Base-by-base conservation (phyloP, 1,140 invertebrate genomes). In the Cyrtorhinus lividipennis region DNA sequence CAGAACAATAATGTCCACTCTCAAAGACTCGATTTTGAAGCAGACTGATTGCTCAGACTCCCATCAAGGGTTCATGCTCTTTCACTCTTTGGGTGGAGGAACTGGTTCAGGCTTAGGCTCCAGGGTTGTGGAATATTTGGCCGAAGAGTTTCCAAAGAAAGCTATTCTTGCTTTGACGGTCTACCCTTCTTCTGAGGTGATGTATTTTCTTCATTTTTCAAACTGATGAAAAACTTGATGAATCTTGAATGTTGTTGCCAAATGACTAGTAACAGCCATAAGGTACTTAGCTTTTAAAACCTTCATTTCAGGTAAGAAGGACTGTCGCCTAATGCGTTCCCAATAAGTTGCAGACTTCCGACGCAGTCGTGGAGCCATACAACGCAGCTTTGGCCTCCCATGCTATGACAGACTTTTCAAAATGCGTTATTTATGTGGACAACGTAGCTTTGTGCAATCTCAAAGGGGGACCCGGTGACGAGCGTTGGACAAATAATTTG, bases 21-120 rank as follows among this genome's bases (percentile, higher is more conserved):
- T 72, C 24, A 25, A 73, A 57, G 75, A 77, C 56, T 65, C 72
- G 60, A 70, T 75, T 53, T 66, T 70, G n/a, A 70, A 69, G 66
- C 65, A 74, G 0, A 64, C 72, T 0, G 73, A 75, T 56, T 64
- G 68, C 46, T 80, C 78, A 66, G 76, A 80, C 77, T 58, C 73
- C 83, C 23, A 62, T 13, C 26, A 63, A 23, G 87, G 87, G 0
- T 90, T 91, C 73, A 79, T 91, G 38, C 75, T 90, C 12, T 90
- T 88, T 72, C 85, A 88, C 72, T 85, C 83, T 38, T 89, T 88
- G 68, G 88, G 88, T 26, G 88, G 87, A 23, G 87, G 87, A 38
- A 90, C 87, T 27, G 86, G 86, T 1, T 90, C 87, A 13, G 88
- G 88, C 0, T 89, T 91, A 69, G 82, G 85, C 1, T 85, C 87